phyloP scores from a whole-genome alignment of 2,888 invertebrate species.

The Acrobasis consociella region DNA sequence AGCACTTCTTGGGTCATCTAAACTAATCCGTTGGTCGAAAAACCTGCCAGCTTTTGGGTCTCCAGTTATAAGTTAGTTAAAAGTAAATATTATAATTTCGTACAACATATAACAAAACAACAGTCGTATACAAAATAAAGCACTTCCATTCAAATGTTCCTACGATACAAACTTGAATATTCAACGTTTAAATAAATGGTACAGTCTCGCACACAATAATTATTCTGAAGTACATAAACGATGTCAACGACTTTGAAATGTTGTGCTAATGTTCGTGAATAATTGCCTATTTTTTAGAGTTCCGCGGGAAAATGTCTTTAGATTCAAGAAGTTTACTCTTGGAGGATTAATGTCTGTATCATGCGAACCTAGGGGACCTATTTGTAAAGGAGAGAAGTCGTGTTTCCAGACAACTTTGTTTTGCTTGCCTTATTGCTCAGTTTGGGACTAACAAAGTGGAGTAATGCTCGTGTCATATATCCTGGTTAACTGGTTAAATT shows the following conservation, averaged over 20 bases:
- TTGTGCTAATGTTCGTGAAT: slow-evolving; percentile 24
- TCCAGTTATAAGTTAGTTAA: too few relatives aligned
- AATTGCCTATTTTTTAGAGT: slow-evolving; percentile 22
- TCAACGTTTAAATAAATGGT: slow-evolving; percentile 31
- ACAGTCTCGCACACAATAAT: slow-evolving; percentile 29
- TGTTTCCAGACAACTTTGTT: slow-evolving; percentile 4
- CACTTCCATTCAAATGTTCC: slow-evolving; percentile 1
- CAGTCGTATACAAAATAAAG: neutral
- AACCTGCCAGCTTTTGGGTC: too few relatives aligned
- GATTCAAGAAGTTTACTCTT: slow-evolving; percentile 11
- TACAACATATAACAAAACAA: neutral
- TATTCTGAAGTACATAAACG: slow-evolving; percentile 21
- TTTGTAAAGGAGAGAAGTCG: slow-evolving; percentile 12
- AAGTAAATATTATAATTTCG: too few relatives aligned
- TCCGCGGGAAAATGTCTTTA: slow-evolving; percentile 10
- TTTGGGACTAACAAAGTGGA: neutral
- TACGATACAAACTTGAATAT: slow-evolving; percentile 18
- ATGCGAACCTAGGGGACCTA: slow-evolving; percentile 11
- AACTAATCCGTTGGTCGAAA: too few relatives aligned
- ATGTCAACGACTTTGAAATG: slow-evolving; percentile 25
- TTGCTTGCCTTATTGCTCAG: neutral
- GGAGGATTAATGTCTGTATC: slow-evolving; percentile 18
- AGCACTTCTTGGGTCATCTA: too few relatives aligned
- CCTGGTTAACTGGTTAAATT: too few relatives aligned
- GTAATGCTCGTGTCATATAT: neutral